phyloP scores from a whole-genome alignment of 2,888 invertebrate species.

The Nemotelus pantherinus region DNA sequence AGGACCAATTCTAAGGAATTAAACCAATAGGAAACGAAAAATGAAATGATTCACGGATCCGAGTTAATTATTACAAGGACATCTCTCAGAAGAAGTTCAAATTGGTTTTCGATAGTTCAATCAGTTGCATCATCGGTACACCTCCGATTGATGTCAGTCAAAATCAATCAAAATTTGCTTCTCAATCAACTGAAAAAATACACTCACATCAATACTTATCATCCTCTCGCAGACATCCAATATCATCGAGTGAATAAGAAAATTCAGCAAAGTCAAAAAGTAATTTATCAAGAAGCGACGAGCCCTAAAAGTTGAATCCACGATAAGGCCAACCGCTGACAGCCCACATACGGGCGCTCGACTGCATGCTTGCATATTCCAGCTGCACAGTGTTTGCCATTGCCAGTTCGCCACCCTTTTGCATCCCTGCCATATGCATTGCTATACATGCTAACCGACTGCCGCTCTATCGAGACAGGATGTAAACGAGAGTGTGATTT shows the following conservation, averaged over 20 bases:
- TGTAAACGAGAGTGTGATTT: slow-evolving; percentile 35
- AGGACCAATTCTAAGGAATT: too few species aligned
- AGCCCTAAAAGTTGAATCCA: neutral
- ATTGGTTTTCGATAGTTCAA: too few species aligned
- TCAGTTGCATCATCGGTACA: too few species aligned
- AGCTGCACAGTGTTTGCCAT: neutral
- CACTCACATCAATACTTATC: too few species aligned
- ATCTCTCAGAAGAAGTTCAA: too few species aligned
- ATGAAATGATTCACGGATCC: too few species aligned
- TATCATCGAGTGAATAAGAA: neutral
- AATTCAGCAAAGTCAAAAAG: slow-evolving; percentile 10
- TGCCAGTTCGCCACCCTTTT: slow-evolving; percentile 1
- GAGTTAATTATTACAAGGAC: too few species aligned
- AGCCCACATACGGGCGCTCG: neutral
- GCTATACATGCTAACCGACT: neutral
- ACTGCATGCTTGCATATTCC: neutral
- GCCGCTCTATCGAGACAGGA: slow-evolving; percentile 25
- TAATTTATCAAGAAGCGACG: neutral
- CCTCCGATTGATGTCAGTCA: too few species aligned
- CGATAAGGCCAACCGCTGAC: neutral
- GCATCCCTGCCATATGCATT: neutral
- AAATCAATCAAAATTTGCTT: too few species aligned
- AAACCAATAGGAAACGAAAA: too few species aligned
- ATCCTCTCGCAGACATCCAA: neutral
- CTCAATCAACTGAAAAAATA: too few species aligned